phyloP scores from a whole-genome alignment of 2,888 invertebrate genomes.

The Geotrupes spiniger region DNA sequence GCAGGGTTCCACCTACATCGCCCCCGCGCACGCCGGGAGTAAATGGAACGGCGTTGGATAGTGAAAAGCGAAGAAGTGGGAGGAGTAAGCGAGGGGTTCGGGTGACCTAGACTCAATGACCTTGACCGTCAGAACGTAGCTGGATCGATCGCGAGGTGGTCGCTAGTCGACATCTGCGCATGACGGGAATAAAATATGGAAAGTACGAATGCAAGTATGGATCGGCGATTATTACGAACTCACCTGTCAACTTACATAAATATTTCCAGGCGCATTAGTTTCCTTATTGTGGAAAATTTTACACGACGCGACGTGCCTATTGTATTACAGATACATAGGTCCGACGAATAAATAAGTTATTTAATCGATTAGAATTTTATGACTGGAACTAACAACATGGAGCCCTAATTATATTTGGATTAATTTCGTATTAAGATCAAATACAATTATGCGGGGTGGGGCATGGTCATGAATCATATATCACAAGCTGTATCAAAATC shows the following conservation, averaged over 20 bases:
- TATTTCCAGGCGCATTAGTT: no score
- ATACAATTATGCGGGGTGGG: no score
- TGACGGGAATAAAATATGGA: conserved; percentile 13
- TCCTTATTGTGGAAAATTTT: no score
- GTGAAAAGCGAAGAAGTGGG: conserved; percentile 9
- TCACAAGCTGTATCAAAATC: no score
- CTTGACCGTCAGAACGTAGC: conserved; percentile 41
- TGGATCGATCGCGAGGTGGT: conserved; percentile 29
- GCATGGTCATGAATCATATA: no score
- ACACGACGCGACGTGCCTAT: no score
- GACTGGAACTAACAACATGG: no score
- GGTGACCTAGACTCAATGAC: conserved; percentile 45
- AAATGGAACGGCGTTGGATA: conserved; percentile 4
- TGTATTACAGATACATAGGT: no score
- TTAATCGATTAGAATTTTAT: no score
- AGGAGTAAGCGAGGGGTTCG: conserved; percentile 18
- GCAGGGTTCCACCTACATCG: background rate
- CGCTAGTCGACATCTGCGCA: conserved; percentile 9
- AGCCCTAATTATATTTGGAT: no score
- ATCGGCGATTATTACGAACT: background rate
- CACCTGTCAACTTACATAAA: background rate
- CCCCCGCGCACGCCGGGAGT: background rate
- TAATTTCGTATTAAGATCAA: no score
- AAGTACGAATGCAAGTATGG: conserved; percentile 6
- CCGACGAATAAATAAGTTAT: no score